These are phyloP conservation scores for Basileuterus tristriatus DNA, from an alignment of 2,797 vertebrate species.

Conservation along the genomic window DNA sequence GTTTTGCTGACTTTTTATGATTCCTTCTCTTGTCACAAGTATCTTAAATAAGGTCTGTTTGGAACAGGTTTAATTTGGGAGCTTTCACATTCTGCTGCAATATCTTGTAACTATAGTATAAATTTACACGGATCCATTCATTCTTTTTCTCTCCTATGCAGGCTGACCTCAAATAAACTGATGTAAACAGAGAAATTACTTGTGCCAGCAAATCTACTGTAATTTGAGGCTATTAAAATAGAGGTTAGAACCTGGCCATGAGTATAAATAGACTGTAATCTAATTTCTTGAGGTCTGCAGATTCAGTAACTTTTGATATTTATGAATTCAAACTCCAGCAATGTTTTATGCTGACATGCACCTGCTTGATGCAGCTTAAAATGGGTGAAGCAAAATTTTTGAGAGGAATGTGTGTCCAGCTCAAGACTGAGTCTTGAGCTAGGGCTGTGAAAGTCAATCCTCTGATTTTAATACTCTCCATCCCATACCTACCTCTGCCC, in stretches of 20 bases:
- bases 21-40: neutral
- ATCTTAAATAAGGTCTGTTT: neutral
- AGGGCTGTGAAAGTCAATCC: neutral
- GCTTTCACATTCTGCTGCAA: neutral
- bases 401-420: neutral
- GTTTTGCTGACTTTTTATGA: neutral
- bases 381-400: neutral
- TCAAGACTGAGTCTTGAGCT: neutral
- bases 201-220: neutral
- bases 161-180: neutral
- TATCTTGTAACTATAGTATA: neutral
- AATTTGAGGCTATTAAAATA: neutral
- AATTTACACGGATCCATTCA: neutral
- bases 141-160: neutral
- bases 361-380: neutral
- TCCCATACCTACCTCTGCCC: neutral
- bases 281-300: conserved; percentile 10
- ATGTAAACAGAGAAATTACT: conserved; percentile 20
- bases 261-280: conserved; percentile 20
- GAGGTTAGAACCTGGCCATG: neutral
- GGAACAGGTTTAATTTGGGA: neutral
- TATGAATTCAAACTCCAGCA: neutral
- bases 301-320: conserved; percentile 24
- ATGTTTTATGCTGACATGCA: conserved; percentile 26
- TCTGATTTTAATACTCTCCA: neutral